Percentiles rank a stretch among this genome's conserved stretches.
Conservation (phyloP, 2,797 vertebrate genomes). For the Orestias chungarensis region DNA sequence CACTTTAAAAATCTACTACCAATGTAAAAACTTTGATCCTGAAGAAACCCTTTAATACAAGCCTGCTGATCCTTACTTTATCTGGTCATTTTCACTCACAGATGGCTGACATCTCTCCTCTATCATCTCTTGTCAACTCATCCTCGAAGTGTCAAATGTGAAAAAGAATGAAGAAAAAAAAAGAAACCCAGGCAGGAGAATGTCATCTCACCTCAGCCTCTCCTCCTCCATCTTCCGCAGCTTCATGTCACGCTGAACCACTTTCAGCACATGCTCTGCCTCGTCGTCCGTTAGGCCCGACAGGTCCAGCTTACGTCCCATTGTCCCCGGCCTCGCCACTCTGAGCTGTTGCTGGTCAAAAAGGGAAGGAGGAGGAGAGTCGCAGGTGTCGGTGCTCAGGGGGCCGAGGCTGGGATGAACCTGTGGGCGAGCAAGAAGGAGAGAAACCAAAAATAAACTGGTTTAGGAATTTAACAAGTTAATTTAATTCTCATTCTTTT, state of each 20-base stretch:
- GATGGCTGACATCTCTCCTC: slow-evolving; percentile 6
- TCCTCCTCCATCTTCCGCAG: slow-evolving; percentile 95
- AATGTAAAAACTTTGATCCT: not conserved
- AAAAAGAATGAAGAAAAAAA: slow-evolving; percentile 12
- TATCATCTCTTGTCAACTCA: slow-evolving; percentile 27
- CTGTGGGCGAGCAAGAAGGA: slow-evolving; percentile 38
- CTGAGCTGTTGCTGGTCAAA: slow-evolving; percentile 42
- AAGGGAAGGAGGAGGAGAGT: slow-evolving; percentile 24
- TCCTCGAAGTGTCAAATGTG: slow-evolving; percentile 17
- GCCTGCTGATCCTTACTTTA: not conserved
- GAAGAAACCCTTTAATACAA: not conserved
- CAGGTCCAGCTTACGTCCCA: slow-evolving; percentile 97
- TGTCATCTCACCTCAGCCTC: slow-evolving; percentile 86
- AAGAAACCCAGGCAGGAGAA: not conserved
- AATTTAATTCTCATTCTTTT: not conserved
- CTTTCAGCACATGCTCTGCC: slow-evolving; percentile 94
- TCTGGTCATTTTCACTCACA: slow-evolving; percentile 10
- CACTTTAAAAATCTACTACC: not conserved
- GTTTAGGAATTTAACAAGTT: not conserved
- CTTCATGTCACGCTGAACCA: slow-evolving; percentile 95
- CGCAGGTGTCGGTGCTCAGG: slow-evolving; percentile 49
- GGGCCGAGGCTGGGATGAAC: slow-evolving; percentile 68
- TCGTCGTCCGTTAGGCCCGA: slow-evolving; percentile 92
- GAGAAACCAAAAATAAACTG: not conserved
- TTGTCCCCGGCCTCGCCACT: slow-evolving; percentile 64